Base-by-base conservation (phyloP, 2,797 vertebrate species). In the Typhlichthys eigenmanni region DNA sequence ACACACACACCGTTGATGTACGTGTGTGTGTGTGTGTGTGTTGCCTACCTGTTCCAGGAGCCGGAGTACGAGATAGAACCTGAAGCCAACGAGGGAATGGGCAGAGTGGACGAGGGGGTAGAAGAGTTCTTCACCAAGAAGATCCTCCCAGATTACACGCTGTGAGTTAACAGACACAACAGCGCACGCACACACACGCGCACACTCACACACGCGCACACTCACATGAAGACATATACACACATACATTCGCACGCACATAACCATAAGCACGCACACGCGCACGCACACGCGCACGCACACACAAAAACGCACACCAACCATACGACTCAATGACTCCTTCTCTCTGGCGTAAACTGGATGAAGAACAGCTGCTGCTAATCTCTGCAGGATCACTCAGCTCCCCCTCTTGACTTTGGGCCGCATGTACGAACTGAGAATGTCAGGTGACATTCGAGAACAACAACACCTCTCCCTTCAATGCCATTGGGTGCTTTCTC, bases 41-140 rank as follows among this genome's bases (percentile, higher is more conserved):
- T 71, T 52, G 13, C 58, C 58, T 13, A 57, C 1, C 19, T 81
- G 7, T 59, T 71, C 0, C 80, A 97, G 96, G 94, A 94, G 65
- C 89, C 92, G 64, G 92, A 89, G 0, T 85, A 91, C 69, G 92
- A 94, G 85, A 91, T 81, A 0, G 95, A 95, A 78, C 93, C 93
- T 87, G 93, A 95, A 2, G 91, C 91, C 78, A 92, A 90, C 75
- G 92, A 95, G 69, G 93, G 90, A 75, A 96, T 95, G 79, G 93
- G 94, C 58, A 87, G 95, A 0, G 94, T 98, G 87, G 96, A 98
- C 0, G 95, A 97, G 82, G 96, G 96, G 19, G 93, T 98, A 85
- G 96, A 98, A 66, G 96, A 98, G 79, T 98, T 98, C 91, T 98
- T 98, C 80, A 93, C 94, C 78, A 98, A 97, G 90, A 98, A 93